These are phyloP conservation scores for Diarsia mendica DNA, from an alignment of 2,888 invertebrate genomes.

Conservation along the genomic window DNA sequence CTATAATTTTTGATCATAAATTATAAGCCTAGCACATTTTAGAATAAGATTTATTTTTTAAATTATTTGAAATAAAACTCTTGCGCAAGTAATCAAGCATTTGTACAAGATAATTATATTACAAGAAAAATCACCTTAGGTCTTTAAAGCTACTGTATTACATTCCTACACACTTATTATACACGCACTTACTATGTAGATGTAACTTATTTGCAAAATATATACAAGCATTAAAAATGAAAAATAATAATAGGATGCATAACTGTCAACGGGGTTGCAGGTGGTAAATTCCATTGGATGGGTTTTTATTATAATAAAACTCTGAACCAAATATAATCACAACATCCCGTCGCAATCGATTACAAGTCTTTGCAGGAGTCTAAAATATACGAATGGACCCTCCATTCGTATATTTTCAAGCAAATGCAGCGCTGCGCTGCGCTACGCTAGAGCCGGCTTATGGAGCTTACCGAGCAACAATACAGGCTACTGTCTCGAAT, in stretches of 20 bases:
- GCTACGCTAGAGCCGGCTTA: slow-evolving; percentile 40
- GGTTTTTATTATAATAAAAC: neutral
- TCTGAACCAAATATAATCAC: neutral
- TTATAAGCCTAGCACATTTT: too few species aligned
- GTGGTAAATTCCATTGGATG: neutral
- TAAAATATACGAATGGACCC: too few species aligned
- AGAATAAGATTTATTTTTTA: neutral
- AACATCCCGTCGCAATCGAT: slow-evolving; percentile 29
- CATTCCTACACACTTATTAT: too few species aligned
- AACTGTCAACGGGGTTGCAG: neutral
- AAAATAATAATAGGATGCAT: too few species aligned
- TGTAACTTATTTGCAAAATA: too few species aligned
- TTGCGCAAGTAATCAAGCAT: too few species aligned
- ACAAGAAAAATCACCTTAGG: too few species aligned
- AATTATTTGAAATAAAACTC: neutral
- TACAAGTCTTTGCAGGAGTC: too few species aligned
- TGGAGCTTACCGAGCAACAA: slow-evolving; percentile 37
- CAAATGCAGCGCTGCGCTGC: slow-evolving; percentile 48
- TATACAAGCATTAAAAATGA: too few species aligned
- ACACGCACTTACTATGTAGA: too few species aligned
- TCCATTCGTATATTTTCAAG: slow-evolving; percentile 51
- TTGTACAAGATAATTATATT: too few species aligned
- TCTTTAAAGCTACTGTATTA: too few species aligned
- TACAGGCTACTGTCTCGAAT: slow-evolving; percentile 24
- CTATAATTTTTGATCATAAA: neutral